These are phyloP conservation scores for Malurus alboscapulatus DNA, from an alignment of 2,113 vertebrate species.

Conservation along the genomic window DNA sequence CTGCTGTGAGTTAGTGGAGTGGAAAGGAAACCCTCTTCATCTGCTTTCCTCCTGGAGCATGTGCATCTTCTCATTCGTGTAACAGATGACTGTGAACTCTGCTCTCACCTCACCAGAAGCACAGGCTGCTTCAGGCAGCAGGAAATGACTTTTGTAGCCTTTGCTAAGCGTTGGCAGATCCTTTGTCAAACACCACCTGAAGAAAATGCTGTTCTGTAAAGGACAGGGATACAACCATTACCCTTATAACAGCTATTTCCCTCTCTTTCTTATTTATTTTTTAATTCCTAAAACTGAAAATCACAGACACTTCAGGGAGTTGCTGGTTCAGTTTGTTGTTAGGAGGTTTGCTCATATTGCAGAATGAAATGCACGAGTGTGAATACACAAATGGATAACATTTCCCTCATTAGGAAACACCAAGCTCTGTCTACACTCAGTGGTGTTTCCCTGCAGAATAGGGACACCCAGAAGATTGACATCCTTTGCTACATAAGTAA, in stretches of 20 bases:
- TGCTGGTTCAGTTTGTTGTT: not conserved
- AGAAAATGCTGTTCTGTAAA: conserved; percentile 32
- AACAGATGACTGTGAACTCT: conserved; percentile 30
- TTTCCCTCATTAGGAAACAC: not conserved
- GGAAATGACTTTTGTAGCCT: conserved; percentile 36
- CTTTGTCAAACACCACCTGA: conserved; percentile 46
- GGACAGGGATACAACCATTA: not conserved
- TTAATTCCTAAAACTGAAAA: not conserved
- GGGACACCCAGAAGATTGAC: not conserved
- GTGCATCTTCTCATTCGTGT: conserved; percentile 25
- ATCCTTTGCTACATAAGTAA: not conserved
- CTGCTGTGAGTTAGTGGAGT: conserved; percentile 32
- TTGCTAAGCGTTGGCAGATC: conserved; percentile 14
- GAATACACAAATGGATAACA: not conserved
- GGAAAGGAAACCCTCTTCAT: conserved; percentile 27
- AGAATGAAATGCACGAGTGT: not conserved
- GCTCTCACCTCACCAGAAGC: conserved; percentile 22
- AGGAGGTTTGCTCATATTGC: not conserved
- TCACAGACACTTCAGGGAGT: not conserved
- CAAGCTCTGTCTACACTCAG: not conserved
- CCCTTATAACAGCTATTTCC: not conserved
- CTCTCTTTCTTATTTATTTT: not conserved
- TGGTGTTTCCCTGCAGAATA: not conserved
- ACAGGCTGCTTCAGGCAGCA: conserved; percentile 13
- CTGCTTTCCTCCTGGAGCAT: not conserved